Percentiles rank a stretch among this genome's conserved stretches.
phyloP scores from a whole-genome alignment of 2,888 invertebrate species.

The Tipula helvola region DNA sequence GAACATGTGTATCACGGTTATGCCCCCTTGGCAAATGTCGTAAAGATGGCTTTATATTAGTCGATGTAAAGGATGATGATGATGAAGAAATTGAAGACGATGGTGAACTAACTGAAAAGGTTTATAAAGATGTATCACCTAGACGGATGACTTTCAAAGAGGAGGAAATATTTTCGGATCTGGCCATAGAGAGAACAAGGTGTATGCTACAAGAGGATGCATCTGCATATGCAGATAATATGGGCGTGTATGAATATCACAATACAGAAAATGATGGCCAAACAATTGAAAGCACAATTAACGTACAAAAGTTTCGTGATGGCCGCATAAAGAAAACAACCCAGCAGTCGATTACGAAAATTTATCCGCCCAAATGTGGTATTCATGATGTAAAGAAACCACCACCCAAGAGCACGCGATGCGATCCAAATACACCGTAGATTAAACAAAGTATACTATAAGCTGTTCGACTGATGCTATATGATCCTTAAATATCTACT shows the following conservation, averaged over 20 bases:
- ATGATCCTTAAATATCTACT: constrained; percentile 29
- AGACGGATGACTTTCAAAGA: not conserved
- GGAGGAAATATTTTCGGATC: not conserved
- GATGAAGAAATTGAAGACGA: not conserved
- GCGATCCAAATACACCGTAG: constrained; percentile 11
- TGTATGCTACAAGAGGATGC: not conserved
- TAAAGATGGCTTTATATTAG: not conserved
- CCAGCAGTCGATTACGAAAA: not conserved
- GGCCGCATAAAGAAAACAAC: not conserved
- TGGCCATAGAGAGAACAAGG: not conserved
- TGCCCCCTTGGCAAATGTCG: not conserved
- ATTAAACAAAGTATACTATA: constrained; percentile 15
- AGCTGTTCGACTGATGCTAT: constrained; percentile 30
- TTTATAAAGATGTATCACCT: not conserved
- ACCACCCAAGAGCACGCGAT: not conserved
- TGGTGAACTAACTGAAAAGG: not conserved
- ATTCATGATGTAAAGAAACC: not conserved
- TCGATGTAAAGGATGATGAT: not conserved
- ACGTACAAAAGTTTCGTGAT: not conserved
- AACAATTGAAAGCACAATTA: not conserved
- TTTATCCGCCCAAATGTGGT: not conserved
- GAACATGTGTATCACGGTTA: not conserved
- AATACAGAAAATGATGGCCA: not conserved
- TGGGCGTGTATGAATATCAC: not conserved
- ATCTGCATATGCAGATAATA: not conserved